These are phyloP conservation scores for Triplophysa yarkandensis DNA, from an alignment of 2,797 vertebrate species.

Conservation along the genomic window DNA sequence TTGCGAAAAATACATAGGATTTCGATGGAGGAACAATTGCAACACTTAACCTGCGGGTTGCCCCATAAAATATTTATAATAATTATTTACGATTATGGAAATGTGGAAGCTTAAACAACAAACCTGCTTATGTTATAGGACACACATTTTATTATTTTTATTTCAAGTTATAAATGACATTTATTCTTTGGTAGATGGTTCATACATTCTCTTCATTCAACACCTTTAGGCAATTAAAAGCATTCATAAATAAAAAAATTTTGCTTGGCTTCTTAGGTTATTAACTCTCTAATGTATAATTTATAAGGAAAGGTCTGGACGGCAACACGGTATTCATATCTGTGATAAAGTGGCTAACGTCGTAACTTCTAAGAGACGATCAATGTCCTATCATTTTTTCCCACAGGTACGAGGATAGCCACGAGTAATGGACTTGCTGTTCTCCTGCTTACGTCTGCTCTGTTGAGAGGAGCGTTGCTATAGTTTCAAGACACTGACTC, in stretches of 20 bases:
- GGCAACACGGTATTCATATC: background rate
- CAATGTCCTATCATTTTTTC: constrained; percentile 75
- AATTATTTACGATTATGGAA: too few relatives aligned
- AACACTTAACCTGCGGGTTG: too few relatives aligned
- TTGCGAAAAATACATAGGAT: too few relatives aligned
- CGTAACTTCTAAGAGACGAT: constrained; percentile 68
- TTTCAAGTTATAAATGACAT: background rate
- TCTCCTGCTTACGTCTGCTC: constrained; percentile 86
- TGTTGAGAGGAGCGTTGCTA: constrained; percentile 91
- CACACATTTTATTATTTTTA: background rate
- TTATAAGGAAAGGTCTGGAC: background rate
- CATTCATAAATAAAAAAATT: background rate
- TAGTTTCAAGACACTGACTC: constrained; percentile 80
- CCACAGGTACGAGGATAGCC: constrained; percentile 91
- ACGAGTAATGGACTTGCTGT: constrained; percentile 88
- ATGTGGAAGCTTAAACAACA: too few relatives aligned
- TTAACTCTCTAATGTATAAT: background rate
- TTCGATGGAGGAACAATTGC: too few relatives aligned
- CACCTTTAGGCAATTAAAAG: background rate
- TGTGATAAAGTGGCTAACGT: background rate
- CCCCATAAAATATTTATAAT: too few relatives aligned
- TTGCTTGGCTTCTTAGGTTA: background rate
- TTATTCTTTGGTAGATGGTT: background rate
- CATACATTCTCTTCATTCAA: background rate
- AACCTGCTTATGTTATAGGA: background rate